Base-by-base conservation (phyloP, 1,140 invertebrate genomes). In the Atta colombica region DNA sequence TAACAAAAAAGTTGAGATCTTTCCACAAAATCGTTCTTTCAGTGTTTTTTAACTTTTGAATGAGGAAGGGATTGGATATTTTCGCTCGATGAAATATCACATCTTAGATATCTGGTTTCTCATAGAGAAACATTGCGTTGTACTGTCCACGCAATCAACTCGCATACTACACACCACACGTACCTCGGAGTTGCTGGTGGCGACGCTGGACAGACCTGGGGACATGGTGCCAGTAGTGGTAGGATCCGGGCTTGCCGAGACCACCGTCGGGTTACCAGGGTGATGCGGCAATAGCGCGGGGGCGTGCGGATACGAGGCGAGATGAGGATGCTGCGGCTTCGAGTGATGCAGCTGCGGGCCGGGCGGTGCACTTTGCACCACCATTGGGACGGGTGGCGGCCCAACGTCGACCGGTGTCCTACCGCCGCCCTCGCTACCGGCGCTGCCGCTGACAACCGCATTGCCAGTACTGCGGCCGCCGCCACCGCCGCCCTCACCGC, bases 141-240 rank as follows among this genome's bases (percentile, higher is more conserved):
- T 49, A 25, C 12, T 39, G n/a, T 66, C 28, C n/a, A 39, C 31
- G 31, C 31, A 6, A 77, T 77, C 74, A 28, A 72, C n/a, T n/a
- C 21, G 16, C 51, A 45, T 31, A 25, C 8, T 51, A 51, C 49
- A 51, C 25, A 49, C 49, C 16, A 60, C 53, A 74, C 68, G 94
- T 93, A 98, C 97, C 96, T 98, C 97, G 7, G 97, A 98, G 89
- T 97, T 96, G 93, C 97, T 97, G 12, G 97, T 97, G 31, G 97
- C 97, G 31, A 97, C 96, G 58, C 97, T 97, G 93, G 97, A 97
- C 16, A 97, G 92, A 35, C 97, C 97, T 0, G 97, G 97, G 3
- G 97, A 97, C 94, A 97, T 96, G 25, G 96, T 95, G 51, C 95
- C 95, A 66, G 95, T 96, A 14, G 95, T 90, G n/a, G 95, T 90